These are phyloP conservation scores for Falco columbarius DNA, from an alignment of 2,797 vertebrate species.

Conservation along the genomic window DNA sequence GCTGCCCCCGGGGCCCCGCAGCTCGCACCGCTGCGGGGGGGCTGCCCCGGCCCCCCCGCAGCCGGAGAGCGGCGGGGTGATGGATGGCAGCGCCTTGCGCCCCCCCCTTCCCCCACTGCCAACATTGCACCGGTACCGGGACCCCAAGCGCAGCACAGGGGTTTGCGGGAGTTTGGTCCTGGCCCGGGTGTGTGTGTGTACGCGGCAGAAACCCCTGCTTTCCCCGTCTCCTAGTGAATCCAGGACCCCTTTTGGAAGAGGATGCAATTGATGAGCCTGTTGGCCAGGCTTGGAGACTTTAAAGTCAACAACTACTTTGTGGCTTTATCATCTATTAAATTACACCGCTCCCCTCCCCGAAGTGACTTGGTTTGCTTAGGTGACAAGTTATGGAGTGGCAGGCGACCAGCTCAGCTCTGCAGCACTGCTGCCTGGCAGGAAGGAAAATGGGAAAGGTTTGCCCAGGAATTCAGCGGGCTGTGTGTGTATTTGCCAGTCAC, in stretches of 20 bases:
- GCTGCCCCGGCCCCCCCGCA: not conserved
- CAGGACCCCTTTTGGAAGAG: not conserved
- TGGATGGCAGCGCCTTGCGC: not conserved
- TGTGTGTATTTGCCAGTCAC: too few species aligned
- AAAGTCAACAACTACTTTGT: conserved; percentile 46
- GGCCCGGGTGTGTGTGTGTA: not conserved
- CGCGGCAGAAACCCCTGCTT: not conserved
- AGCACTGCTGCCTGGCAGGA: not conserved
- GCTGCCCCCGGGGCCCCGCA: conserved; percentile 12
- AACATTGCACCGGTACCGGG: not conserved
- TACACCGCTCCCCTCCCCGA: not conserved
- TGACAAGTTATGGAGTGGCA: not conserved
- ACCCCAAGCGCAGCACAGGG: not conserved
- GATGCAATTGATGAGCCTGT: conserved; percentile 7
- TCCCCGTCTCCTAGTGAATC: not conserved
- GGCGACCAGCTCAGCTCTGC: not conserved
- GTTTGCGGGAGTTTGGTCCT: not conserved
- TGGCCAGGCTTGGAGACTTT: not conserved
- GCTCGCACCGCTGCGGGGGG: not conserved
- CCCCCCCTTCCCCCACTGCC: not conserved
- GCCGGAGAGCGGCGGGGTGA: not conserved
- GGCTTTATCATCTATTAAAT: not conserved
- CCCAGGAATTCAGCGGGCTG: not conserved
- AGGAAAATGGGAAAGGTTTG: not conserved
- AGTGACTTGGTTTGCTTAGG: not conserved